Conservation (phyloP, 2,888 invertebrate species). For the Agriotes lineatus region DNA sequence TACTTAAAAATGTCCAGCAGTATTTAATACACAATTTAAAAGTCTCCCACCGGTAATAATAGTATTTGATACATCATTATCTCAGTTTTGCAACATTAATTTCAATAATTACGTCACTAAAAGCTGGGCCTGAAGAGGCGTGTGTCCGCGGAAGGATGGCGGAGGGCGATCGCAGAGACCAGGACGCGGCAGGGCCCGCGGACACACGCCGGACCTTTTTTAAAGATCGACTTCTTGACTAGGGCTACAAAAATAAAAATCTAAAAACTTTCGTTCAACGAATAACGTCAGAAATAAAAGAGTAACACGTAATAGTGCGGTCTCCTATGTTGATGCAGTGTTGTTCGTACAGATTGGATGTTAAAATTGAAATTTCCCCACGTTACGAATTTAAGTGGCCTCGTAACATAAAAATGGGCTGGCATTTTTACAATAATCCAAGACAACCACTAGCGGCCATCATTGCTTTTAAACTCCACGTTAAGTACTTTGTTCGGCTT, state of each 20-base stretch:
- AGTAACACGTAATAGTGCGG: constrained; percentile 16
- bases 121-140: constrained; percentile 15
- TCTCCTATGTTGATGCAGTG: no score
- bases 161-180: neutral
- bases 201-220: constrained; percentile 14
- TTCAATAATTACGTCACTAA: constrained; percentile 35
- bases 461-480: no score
- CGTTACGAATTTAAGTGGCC: no score
- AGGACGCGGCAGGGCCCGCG: neutral
- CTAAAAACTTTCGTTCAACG: constrained; percentile 32
- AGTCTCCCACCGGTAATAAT: constrained; percentile 23
- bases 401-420: no score
- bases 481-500: no score
- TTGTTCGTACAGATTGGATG: no score
- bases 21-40: constrained; percentile 39
- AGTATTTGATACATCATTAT: constrained; percentile 24
- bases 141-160: neutral
- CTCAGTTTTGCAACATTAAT: constrained; percentile 37
- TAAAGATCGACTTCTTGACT: constrained; percentile 39
- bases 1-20: constrained; percentile 49
- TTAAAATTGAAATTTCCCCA: no score
- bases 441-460: no score
- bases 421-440: no score
- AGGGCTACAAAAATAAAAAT: constrained; percentile 46
- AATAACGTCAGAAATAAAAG: constrained; percentile 29